phyloP scores from a whole-genome alignment of 1,140 invertebrate species.

The Melanaphis sacchari region DNA sequence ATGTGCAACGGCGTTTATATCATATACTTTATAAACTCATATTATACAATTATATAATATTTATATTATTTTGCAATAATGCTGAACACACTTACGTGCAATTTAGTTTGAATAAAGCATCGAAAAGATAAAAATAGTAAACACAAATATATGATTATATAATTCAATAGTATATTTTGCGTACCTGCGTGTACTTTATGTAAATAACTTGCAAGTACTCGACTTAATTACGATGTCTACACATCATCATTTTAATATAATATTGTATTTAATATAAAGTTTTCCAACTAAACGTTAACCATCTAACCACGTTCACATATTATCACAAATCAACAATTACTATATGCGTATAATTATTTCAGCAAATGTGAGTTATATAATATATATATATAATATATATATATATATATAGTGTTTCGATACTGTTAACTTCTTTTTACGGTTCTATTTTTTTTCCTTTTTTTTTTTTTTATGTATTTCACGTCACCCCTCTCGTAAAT shows the following conservation, averaged over 20 bases:
- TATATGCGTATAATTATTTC: neutral
- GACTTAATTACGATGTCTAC: neutral
- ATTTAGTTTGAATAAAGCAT: neutral
- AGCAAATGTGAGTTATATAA: neutral
- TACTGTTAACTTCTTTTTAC: neutral
- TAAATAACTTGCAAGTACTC: neutral
- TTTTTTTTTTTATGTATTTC: neutral
- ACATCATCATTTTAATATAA: neutral
- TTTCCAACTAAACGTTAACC: neutral
- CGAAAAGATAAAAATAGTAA: neutral
- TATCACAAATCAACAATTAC: neutral
- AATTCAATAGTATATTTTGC: neutral
- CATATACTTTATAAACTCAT: too few species aligned
- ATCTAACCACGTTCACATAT: neutral
- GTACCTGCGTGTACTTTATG: neutral
- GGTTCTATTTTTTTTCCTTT: neutral
- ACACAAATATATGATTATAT: neutral
- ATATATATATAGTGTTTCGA: neutral
- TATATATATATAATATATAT: too few species aligned
- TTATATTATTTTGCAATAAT: neutral
- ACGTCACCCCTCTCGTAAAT: constrained; percentile 21
- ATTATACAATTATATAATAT: neutral
- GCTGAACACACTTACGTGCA: neutral
- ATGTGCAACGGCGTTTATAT: too few species aligned
- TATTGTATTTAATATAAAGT: constrained; percentile 6